Evolutionary conservation across 2,888 invertebrate species (phyloP).

Genomic region (Plebejus anna): DNA sequence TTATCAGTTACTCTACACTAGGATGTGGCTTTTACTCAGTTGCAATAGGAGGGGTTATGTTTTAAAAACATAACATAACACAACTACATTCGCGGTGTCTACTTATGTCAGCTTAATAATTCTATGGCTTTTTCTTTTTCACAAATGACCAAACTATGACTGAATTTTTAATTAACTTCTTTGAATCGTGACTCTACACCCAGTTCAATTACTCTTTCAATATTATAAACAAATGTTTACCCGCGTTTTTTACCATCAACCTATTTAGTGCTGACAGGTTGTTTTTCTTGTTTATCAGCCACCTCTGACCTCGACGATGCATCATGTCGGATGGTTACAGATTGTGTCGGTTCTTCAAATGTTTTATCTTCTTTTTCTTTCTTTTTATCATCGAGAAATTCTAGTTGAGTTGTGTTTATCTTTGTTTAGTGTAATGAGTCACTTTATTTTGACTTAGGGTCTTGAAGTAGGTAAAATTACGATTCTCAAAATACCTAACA

Average conservation of each 20-base stretch:
- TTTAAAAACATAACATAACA: no score
- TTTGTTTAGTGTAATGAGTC: background rate
- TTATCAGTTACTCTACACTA: constrained; percentile 3
- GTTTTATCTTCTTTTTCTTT: constrained; percentile 3
- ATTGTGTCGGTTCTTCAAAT: constrained; percentile 19
- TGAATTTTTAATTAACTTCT: background rate
- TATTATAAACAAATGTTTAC: constrained; percentile 13
- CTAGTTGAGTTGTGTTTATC: background rate
- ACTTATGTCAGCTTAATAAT: no score
- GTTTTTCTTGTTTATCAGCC: constrained; percentile 24
- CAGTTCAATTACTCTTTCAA: background rate
- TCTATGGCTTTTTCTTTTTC: background rate
- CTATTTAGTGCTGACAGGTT: constrained; percentile 22
- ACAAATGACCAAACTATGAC: background rate
- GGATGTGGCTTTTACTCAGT: background rate
- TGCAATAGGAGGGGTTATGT: background rate
- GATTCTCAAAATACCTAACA: no score
- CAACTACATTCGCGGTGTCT: no score
- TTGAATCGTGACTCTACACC: background rate
- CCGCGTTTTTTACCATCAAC: constrained; percentile 20
- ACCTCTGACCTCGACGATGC: constrained; percentile 26
- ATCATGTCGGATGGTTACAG: constrained; percentile 21
- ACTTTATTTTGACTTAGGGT: background rate
- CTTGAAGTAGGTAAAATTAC: no score
- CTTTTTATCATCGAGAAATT: constrained; percentile 2